Percentiles rank a stretch among this genome's conserved stretches.
Evolutionary conservation across 1,140 invertebrate species (phyloP).

Genomic region (Pantala flavescens): DNA sequence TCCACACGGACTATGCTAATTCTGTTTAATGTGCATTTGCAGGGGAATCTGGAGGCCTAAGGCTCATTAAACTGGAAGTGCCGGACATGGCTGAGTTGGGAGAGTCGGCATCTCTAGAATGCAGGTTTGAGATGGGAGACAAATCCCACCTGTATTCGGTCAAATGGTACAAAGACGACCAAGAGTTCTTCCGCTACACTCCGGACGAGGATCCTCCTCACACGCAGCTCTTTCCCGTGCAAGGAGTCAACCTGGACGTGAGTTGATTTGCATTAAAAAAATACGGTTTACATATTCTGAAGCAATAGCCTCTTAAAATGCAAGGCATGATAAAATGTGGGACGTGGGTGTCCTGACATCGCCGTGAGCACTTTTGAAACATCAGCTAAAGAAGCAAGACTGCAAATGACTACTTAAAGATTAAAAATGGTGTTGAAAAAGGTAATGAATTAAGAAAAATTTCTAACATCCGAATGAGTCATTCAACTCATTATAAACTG

Average conservation of each 20-base stretch:
- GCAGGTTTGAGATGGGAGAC: conserved; percentile 40
- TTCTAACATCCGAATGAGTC: too few relatives aligned
- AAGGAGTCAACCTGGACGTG: not conserved
- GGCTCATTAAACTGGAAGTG: conserved; percentile 23
- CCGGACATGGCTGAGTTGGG: conserved; percentile 25
- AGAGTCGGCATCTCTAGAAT: conserved; percentile 25
- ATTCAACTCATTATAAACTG: too few relatives aligned
- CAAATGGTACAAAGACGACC: conserved; percentile 54
- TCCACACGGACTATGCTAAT: too few relatives aligned
- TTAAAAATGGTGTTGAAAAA: too few relatives aligned
- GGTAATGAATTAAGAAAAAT: too few relatives aligned
- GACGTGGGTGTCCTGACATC: too few relatives aligned
- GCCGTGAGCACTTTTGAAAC: too few relatives aligned
- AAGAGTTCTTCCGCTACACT: conserved; percentile 49
- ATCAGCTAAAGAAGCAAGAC: too few relatives aligned
- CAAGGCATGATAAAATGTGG: too few relatives aligned
- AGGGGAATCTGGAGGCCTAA: conserved; percentile 21
- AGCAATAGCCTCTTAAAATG: too few relatives aligned
- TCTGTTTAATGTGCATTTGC: not conserved
- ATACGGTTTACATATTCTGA: too few relatives aligned
- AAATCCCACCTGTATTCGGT: conserved; percentile 45
- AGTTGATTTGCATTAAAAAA: not conserved
- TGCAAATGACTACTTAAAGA: too few relatives aligned
- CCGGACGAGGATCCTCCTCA: conserved; percentile 32
- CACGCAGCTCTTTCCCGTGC: conserved; percentile 28